These are phyloP conservation scores for Ferdinandea cuprea DNA, from an alignment of 2,888 invertebrate genomes.

Conservation along the genomic window DNA sequence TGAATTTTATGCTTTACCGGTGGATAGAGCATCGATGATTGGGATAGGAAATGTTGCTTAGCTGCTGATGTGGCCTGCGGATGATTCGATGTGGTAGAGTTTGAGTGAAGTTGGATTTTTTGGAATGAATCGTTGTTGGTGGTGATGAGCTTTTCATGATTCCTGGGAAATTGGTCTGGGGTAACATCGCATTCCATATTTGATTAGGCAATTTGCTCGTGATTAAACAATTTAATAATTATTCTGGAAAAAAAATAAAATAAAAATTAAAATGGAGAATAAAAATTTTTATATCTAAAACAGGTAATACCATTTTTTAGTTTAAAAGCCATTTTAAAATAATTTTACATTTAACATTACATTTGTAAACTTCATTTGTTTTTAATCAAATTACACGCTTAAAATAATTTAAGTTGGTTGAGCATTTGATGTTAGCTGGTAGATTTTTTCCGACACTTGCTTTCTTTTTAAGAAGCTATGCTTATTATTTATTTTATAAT, in stretches of 20 bases:
- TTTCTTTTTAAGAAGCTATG: too few species aligned
- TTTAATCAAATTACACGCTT: too few species aligned
- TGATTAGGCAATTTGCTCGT: slow-evolving; percentile 50
- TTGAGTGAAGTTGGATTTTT: slow-evolving; percentile 70
- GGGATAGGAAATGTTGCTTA: slow-evolving; percentile 68
- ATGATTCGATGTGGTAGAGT: slow-evolving; percentile 63
- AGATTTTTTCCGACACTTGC: too few species aligned
- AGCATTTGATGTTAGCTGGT: too few species aligned
- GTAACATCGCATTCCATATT: slow-evolving; percentile 78
- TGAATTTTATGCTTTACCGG: slow-evolving; percentile 65
- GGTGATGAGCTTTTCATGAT: slow-evolving; percentile 66
- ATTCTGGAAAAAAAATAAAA: slow-evolving; percentile 31
- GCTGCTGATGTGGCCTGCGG: slow-evolving; percentile 53
- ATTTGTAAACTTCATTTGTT: too few species aligned
- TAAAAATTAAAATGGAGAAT: neutral
- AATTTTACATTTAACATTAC: too few species aligned
- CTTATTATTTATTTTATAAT: too few species aligned
- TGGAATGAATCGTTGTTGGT: slow-evolving; percentile 71
- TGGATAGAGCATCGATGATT: slow-evolving; percentile 69
- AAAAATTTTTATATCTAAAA: too few species aligned
- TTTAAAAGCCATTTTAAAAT: too few species aligned
- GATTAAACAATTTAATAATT: slow-evolving; percentile 15
- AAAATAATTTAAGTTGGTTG: too few species aligned
- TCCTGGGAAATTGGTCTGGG: slow-evolving; percentile 72
- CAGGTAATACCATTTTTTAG: too few species aligned